phyloP scores from a whole-genome alignment of 1,140 invertebrate species.

The Lutraria rhynchaena region DNA sequence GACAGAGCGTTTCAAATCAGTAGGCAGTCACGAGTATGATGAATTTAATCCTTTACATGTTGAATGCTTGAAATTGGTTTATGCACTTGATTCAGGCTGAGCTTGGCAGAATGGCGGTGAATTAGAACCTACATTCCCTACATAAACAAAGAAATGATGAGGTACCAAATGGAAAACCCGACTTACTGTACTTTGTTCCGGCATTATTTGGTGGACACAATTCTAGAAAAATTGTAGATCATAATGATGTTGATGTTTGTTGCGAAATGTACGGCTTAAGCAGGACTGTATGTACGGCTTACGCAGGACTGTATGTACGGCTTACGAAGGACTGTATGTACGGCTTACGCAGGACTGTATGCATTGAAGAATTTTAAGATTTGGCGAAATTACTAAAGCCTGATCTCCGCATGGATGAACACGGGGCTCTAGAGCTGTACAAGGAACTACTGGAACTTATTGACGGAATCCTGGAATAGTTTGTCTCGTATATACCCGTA shows the following conservation, averaged over 20 bases:
- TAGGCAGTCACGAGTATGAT: not conserved
- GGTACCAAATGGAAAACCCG: slow-evolving; percentile 40
- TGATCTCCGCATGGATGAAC: not conserved
- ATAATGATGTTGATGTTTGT: slow-evolving; percentile 38
- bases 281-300: slow-evolving; percentile 24
- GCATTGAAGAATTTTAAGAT: slow-evolving; percentile 13
- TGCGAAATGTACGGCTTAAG: slow-evolving; percentile 24
- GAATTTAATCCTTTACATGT: slow-evolving; percentile 32
- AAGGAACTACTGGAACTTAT: slow-evolving; percentile 6
- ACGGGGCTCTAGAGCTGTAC: slow-evolving; percentile 12
- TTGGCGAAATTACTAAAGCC: slow-evolving; percentile 22
- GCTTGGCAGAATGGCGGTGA: slow-evolving; percentile 25
- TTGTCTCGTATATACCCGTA: too few species aligned
- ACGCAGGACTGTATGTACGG: slow-evolving; percentile 17
- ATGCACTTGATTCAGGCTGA: slow-evolving; percentile 20
- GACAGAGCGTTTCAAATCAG: slow-evolving; percentile 44
- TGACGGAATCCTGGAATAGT: slow-evolving; percentile 8
- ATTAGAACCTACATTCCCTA: slow-evolving; percentile 35
- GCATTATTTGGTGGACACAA: slow-evolving; percentile 39
- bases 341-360: slow-evolving; percentile 3
- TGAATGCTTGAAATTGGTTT: slow-evolving; percentile 49
- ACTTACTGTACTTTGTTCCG: slow-evolving; percentile 34
- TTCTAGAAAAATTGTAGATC: slow-evolving; percentile 19
- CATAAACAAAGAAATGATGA: slow-evolving; percentile 21
- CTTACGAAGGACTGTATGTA: slow-evolving; percentile 15